Percentiles rank a stretch among this genome's conserved stretches.
Evolutionary conservation across 2,888 invertebrate species (phyloP).

Genomic region (Ornithoptera alexandrae): DNA sequence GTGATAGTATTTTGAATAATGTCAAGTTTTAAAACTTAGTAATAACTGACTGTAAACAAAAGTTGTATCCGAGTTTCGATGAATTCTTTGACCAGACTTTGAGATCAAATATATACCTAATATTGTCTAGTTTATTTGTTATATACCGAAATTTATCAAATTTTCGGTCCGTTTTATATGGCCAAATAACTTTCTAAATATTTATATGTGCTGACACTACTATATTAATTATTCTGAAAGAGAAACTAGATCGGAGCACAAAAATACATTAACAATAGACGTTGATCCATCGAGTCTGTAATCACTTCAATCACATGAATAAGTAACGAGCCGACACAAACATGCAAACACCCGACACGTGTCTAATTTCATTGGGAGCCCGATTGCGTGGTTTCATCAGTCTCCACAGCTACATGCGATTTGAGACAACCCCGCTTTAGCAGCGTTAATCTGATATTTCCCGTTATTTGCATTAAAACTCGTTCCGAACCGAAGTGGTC

Average conservation of each 20-base stretch:
- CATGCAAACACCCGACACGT: slow-evolving; percentile 15
- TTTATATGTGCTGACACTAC: background rate
- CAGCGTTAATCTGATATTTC: slow-evolving; percentile 32
- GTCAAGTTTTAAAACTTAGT: too few species aligned
- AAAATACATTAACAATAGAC: slow-evolving; percentile 12
- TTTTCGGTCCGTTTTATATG: background rate
- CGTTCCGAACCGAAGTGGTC: background rate
- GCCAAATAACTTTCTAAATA: background rate
- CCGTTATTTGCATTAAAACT: slow-evolving; percentile 23
- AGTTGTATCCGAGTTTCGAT: too few species aligned
- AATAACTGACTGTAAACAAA: too few species aligned
- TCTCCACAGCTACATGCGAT: slow-evolving; percentile 20
- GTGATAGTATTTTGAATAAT: too few species aligned
- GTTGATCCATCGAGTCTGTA: slow-evolving; percentile 15
- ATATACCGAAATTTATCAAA: background rate
- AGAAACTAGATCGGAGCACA: slow-evolving; percentile 1
- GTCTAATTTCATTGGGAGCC: slow-evolving; percentile 21
- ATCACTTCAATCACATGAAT: slow-evolving; percentile 19
- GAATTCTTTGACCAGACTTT: too few species aligned
- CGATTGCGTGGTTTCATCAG: slow-evolving; percentile 15
- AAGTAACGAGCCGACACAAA: slow-evolving; percentile 13
- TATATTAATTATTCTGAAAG: background rate
- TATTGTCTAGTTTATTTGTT: too few species aligned
- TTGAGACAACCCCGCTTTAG: slow-evolving; percentile 10
- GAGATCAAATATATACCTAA: too few species aligned